Evolutionary conservation across 2,888 invertebrate genomes (phyloP), one percentile per base, ranked within the genome.

Genomic region (Azorinus chamasolen): DNA sequence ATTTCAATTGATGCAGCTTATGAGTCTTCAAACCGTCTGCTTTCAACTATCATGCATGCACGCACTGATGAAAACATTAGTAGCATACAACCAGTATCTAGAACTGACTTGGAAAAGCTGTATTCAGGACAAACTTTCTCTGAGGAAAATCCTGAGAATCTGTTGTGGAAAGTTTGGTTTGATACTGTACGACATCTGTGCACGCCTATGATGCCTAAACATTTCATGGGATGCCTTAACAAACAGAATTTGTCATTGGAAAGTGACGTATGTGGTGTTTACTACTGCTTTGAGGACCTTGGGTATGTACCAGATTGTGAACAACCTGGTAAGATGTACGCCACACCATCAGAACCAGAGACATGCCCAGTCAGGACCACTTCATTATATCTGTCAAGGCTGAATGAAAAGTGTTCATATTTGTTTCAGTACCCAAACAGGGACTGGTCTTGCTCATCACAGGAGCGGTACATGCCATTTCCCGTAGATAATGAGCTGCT

Each of bases 81-180:
- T 18, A 32, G 24, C 3, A n/a, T 10, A 6, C 22, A 18, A 20
- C 45, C 64, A 24, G 71, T 77, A 25, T 41, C 58, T 43, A 37
- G 57, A 2, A 54, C 22, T 43, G 79, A 79, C 48, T 32, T 74
- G 16, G 45, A 58, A 24, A 63, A 55, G 24, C 27, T 79, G 22
- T 74, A 71, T 27, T 50, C 45, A 5, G 57, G 62, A 27, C 39
- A 62, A 6, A 63, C 71, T n/a, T 43, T 79, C 1, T 75, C 74
- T 20, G 68, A 70, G 24, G 50, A 46, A 48, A 53, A 48, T 41
- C 79, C 79, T n/a, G 66, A 51, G 10, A 43, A 18, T 45, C 53
- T 79, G 18, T 46, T 58, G 8, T 71, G 66, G 71, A 79, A 79
- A 39, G 74, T 79, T 14, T 79, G 68, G 71, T 79, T 79, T 68